A percentile compares a stretch with the other conserved stretches of the same genome.
Conservation (phyloP, 2,888 invertebrate species). For the Encarsia formosa region DNA sequence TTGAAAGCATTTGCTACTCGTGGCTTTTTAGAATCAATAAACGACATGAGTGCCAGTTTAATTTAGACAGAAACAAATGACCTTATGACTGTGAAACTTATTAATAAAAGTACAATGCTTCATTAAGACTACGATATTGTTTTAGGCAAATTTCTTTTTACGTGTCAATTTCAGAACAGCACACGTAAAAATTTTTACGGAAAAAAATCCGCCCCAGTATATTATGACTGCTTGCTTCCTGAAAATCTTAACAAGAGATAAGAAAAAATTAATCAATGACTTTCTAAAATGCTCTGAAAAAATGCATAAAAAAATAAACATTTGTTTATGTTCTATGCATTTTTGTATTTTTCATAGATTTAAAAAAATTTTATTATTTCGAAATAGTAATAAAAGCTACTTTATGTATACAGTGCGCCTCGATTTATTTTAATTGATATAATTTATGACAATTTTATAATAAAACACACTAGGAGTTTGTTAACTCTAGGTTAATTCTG, state of each 20-base stretch:
- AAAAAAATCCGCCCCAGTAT: constrained; percentile 23
- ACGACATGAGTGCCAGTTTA: constrained; percentile 21
- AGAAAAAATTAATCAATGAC: background rate
- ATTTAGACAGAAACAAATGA: constrained; percentile 19
- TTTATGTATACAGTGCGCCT: constrained; percentile 13
- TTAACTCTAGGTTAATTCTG: background rate
- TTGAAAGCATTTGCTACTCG: constrained; percentile 12
- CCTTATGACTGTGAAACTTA: constrained; percentile 25
- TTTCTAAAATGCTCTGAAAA: constrained; percentile 13
- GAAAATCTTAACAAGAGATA: constrained; percentile 8
- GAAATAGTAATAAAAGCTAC: no score
- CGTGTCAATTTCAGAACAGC: constrained; percentile 21
- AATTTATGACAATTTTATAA: constrained; percentile 20
- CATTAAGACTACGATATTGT: constrained; percentile 21
- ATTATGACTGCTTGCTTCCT: constrained; percentile 17
- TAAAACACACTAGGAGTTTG: constrained; percentile 10
- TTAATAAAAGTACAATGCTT: constrained; percentile 23
- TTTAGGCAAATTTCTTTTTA: constrained; percentile 19
- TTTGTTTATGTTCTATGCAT: constrained; percentile 30
- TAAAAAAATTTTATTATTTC: constrained; percentile 14
- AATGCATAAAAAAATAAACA: constrained; percentile 30
- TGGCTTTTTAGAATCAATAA: constrained; percentile 19
- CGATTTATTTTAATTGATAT: background rate
- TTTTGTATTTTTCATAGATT: constrained; percentile 25
- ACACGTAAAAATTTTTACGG: constrained; percentile 10